Base-by-base conservation (phyloP, 2,113 vertebrate species). In the Pristiophorus japonicus region DNA sequence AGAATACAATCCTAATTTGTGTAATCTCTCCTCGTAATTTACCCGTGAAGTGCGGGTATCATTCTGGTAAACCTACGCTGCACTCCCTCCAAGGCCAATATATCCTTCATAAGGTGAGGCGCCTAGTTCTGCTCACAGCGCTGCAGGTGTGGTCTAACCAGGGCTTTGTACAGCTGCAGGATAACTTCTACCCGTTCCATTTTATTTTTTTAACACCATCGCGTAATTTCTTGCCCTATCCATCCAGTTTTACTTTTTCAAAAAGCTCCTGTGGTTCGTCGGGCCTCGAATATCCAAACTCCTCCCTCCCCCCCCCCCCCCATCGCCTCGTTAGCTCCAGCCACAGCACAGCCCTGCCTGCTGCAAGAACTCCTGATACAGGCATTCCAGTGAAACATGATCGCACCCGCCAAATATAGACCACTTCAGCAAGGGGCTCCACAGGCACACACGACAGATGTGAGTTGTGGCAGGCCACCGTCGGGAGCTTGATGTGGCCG, bases 331-430 rank as follows among this genome's bases (percentile, higher is more conserved):
- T 38, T 38, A 42, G n/a, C 75, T 81, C 14, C 18, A 0, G 42
- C n/a, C 75, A 10, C 66, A 81, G n/a, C 59, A 14, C n/a, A 47
- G 42, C 45, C 85, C n/a, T 24, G 42, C 45, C 85, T 30, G 47
- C 22, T 30, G 85, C 45, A 97, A 97, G 96, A 97, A 97, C 98
- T 97, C 97, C 97, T 97, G 97, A 97, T 97, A 96, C 97, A 96
- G 55, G 96, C 97, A 96, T 98, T 97, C 97, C 97, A 97, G 97
- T 99, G 99, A 98, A 99, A 99, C 98, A 97, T 98, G 99, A 99
- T 98, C 98, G 98, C 97, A 97, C 97, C 97, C 97, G 96, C 98
- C 99, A 99, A 99, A 99, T 98, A 98, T 99, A 99, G 98, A 97
- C 95, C 97, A 97, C 98, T 97, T 96, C 97, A 97, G 95, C 96